phyloP scores from a whole-genome alignment of 2,888 invertebrate genomes.

The Agonopterix subpropinquella region DNA sequence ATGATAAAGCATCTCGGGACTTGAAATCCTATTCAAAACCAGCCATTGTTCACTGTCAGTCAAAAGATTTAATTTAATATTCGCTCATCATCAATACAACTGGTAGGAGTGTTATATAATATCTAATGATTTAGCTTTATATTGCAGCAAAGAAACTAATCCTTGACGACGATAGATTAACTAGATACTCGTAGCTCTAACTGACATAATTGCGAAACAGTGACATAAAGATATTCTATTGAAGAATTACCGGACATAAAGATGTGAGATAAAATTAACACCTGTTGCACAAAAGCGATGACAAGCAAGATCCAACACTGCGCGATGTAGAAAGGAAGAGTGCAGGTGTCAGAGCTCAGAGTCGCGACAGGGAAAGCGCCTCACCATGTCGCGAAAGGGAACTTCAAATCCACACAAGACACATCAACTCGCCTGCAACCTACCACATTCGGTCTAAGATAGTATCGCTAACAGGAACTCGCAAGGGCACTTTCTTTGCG shows the following conservation, averaged over 20 bases:
- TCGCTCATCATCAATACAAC: not conserved
- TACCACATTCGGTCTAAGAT: constrained; percentile 48
- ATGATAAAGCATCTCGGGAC: constrained; percentile 41
- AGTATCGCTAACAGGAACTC: constrained; percentile 46
- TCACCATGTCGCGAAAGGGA: constrained; percentile 66
- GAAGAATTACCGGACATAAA: constrained; percentile 1
- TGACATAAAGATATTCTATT: not conserved
- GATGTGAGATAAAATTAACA: constrained; percentile 14
- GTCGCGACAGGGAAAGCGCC: constrained; percentile 65
- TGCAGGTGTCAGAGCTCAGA: constrained; percentile 60
- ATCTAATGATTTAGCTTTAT: too few relatives aligned
- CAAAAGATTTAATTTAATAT: constrained; percentile 2
- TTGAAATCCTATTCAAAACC: constrained; percentile 33
- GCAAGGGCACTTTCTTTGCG: constrained; percentile 58
- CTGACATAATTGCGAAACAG: not conserved
- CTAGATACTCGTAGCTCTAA: too few relatives aligned
- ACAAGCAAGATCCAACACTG: constrained; percentile 23
- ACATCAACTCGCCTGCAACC: constrained; percentile 42
- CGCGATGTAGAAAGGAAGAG: constrained; percentile 70
- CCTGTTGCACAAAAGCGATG: constrained; percentile 17
- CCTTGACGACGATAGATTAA: not conserved
- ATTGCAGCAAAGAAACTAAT: not conserved
- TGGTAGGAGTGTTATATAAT: not conserved
- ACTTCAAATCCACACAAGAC: constrained; percentile 52
- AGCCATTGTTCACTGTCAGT: constrained; percentile 21